phyloP scores from a whole-genome alignment of 2,797 vertebrate genomes.

The Danio albolineatus region DNA sequence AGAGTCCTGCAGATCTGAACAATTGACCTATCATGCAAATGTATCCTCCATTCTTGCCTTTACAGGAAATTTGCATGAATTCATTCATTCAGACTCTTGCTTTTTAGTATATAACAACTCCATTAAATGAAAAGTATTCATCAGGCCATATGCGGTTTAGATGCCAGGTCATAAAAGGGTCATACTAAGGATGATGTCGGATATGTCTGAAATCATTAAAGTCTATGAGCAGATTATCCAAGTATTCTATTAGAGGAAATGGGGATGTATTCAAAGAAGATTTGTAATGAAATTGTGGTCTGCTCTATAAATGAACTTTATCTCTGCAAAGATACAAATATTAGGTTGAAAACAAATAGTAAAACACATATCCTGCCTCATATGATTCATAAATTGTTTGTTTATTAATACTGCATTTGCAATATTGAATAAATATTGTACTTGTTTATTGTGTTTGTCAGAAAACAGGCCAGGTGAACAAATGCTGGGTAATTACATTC shows the following conservation, averaged over 20 bases:
- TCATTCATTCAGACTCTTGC: constrained; percentile 13
- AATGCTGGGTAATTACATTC: too few relatives aligned
- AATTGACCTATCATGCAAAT: constrained; percentile 43
- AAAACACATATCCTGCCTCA: too few relatives aligned
- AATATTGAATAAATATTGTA: too few relatives aligned
- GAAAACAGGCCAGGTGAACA: too few relatives aligned
- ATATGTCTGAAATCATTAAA: constrained; percentile 33
- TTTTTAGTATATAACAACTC: constrained; percentile 9
- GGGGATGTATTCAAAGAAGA: not conserved
- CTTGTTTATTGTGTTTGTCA: too few relatives aligned
- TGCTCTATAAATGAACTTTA: not conserved
- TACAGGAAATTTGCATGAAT: constrained; percentile 24
- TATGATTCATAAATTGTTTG: too few relatives aligned
- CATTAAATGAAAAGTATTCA: constrained; percentile 9
- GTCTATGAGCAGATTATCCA: constrained; percentile 33
- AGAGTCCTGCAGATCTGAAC: constrained; percentile 21
- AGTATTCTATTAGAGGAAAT: constrained; percentile 30
- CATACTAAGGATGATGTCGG: constrained; percentile 9
- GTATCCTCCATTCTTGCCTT: constrained; percentile 18
- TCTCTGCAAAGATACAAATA: too few relatives aligned
- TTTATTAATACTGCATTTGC: too few relatives aligned
- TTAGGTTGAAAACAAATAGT: too few relatives aligned
- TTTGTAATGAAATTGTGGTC: not conserved
- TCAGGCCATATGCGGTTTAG: constrained; percentile 26
- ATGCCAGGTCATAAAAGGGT: constrained; percentile 15